Evolutionary conservation across 2,797 vertebrate genomes (phyloP).

Genomic region (Yasuhikotakia modesta): DNA sequence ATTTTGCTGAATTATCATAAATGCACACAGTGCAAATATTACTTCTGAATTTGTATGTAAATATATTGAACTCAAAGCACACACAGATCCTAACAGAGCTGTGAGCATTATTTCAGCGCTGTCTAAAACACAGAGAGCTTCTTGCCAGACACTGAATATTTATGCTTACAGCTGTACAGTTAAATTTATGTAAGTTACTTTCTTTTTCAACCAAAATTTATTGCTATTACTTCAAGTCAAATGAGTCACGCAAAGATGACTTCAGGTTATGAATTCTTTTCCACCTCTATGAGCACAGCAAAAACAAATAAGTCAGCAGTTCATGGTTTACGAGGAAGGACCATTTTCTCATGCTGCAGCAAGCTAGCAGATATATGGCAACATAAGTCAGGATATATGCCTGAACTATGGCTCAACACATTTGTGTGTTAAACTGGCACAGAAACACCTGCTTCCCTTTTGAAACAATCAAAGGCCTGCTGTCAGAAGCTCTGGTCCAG

Average conservation of each 20-base stretch:
- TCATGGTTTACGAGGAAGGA: constrained; percentile 45
- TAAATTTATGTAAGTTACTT: constrained; percentile 44
- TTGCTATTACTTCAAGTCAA: constrained; percentile 56
- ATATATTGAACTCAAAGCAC: constrained; percentile 42
- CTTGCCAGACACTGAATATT: constrained; percentile 54
- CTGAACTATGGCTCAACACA: background rate
- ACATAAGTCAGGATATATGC: constrained; percentile 26
- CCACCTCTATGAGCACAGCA: constrained; percentile 31
- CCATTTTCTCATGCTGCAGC: constrained; percentile 22
- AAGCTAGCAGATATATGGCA: constrained; percentile 36
- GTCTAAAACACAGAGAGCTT: constrained; percentile 40
- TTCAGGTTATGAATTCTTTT: constrained; percentile 50
- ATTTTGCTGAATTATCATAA: constrained; percentile 47
- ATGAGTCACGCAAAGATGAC: constrained; percentile 59
- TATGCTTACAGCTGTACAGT: constrained; percentile 55
- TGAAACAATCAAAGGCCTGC: constrained; percentile 40
- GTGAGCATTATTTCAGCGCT: constrained; percentile 41
- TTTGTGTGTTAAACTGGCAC: constrained; percentile 25
- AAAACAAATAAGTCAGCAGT: constrained; percentile 61
- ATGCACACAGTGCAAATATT: constrained; percentile 33
- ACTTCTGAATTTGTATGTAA: constrained; percentile 46
- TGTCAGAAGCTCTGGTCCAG: too few species aligned
- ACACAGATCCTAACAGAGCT: constrained; percentile 33
- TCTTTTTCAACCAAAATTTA: constrained; percentile 49
- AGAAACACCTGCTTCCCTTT: constrained; percentile 41